Percentiles rank a stretch among this genome's conserved stretches.
These are phyloP conservation scores for Anisognathus igniventris DNA, from an alignment of 2,797 vertebrate genomes.

Conservation along the genomic window DNA sequence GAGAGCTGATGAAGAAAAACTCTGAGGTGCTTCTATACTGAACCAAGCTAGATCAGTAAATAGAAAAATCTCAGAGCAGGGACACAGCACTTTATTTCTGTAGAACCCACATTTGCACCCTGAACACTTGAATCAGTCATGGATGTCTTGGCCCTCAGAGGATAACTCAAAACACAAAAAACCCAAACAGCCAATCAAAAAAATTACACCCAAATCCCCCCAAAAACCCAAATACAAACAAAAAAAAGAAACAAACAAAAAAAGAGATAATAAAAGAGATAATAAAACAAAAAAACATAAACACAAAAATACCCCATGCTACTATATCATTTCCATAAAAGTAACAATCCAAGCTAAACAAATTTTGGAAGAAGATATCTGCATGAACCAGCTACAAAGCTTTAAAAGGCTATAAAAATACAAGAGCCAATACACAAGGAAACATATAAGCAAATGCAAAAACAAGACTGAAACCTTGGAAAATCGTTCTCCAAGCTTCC, in stretches of 20 bases:
- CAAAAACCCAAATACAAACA: accelerated
- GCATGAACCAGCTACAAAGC: background rate
- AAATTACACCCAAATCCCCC: too few relatives aligned
- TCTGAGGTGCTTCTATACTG: background rate
- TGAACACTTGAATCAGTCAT: background rate
- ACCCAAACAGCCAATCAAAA: background rate
- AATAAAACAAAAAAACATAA: accelerated
- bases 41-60: background rate
- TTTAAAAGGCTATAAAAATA: background rate
- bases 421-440: background rate
- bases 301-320: accelerated
- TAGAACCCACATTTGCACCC: background rate
- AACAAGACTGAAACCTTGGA: background rate
- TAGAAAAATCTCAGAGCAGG: background rate
- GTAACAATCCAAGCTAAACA: background rate
- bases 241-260: background rate
- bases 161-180: background rate
- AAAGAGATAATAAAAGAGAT: background rate
- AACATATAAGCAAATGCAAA: background rate
- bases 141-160: background rate
- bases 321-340: background rate
- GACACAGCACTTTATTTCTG: background rate
- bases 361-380: background rate
- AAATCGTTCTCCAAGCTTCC: background rate
- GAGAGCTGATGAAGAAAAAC: background rate